phyloP scores from a whole-genome alignment of 2,113 vertebrate genomes.

The Dryoscopus gambensis region DNA sequence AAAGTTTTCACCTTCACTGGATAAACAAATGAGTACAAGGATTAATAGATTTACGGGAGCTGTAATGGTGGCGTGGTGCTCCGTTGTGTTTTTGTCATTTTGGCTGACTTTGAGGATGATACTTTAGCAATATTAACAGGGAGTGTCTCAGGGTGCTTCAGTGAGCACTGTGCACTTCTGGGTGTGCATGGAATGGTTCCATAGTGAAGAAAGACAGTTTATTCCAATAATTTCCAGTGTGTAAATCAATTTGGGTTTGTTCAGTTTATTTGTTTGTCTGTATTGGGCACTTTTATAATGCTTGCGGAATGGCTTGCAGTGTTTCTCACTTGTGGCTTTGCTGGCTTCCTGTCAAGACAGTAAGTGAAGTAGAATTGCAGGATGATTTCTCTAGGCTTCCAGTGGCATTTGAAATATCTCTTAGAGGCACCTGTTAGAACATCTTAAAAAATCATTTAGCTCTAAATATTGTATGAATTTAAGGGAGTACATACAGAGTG shows the following conservation, averaged over 20 bases:
- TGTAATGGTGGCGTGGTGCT: neutral
- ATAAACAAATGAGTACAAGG: neutral
- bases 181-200: neutral
- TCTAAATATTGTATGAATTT: neutral
- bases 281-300: neutral
- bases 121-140: neutral
- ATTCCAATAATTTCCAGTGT: neutral
- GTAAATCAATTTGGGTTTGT: neutral
- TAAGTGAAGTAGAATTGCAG: neutral
- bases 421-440: neutral
- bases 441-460: neutral
- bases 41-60: neutral
- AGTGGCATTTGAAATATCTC: neutral
- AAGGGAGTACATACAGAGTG: neutral
- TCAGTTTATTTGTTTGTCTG: neutral
- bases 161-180: neutral
- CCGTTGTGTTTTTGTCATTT: neutral
- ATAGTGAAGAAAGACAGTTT: neutral
- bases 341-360: constrained; percentile 1
- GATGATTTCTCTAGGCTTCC: neutral
- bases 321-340: constrained; percentile 27
- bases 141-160: neutral
- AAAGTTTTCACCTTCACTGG: neutral
- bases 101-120: neutral
- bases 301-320: neutral